Conservation (phyloP, 2,888 invertebrate genomes). For the Noctua pronuba region DNA sequence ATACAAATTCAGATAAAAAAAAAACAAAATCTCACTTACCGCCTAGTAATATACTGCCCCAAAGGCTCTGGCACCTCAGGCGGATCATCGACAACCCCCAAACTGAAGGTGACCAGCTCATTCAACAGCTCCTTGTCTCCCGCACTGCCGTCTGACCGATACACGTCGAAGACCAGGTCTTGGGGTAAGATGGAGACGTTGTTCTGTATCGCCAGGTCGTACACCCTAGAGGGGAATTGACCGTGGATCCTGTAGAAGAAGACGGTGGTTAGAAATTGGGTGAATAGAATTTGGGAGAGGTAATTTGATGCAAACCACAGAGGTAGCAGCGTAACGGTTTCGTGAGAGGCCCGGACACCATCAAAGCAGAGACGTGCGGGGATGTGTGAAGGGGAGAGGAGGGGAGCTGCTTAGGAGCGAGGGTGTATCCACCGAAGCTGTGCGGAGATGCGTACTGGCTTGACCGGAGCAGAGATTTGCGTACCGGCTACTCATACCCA, state of each 20-base stretch:
- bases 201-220: constrained; percentile 73
- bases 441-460: too few relatives aligned
- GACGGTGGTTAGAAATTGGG: background rate
- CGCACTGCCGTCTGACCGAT: constrained; percentile 70
- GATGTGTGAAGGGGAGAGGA: too few relatives aligned
- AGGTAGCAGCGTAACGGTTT: too few relatives aligned
- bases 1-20: background rate
- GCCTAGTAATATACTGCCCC: constrained; percentile 74
- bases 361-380: too few relatives aligned
- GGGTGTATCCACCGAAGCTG: too few relatives aligned
- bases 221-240: constrained; percentile 70
- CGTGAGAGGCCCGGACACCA: too few relatives aligned
- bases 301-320: too few relatives aligned
- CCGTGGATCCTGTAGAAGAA: constrained; percentile 81
- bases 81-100: constrained; percentile 67
- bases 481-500: too few relatives aligned
- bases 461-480: too few relatives aligned
- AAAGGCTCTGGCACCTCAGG: constrained; percentile 71
- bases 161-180: constrained; percentile 68
- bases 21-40: constrained; percentile 63
- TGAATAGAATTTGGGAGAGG: background rate
- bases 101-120: constrained; percentile 68
- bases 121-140: constrained; percentile 63
- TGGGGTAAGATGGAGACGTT: constrained; percentile 74
- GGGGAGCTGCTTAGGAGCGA: too few relatives aligned